Percentiles rank a stretch among this genome's conserved stretches.
Conservation (phyloP, 2,797 vertebrate genomes). For the Mus minutoides region DNA sequence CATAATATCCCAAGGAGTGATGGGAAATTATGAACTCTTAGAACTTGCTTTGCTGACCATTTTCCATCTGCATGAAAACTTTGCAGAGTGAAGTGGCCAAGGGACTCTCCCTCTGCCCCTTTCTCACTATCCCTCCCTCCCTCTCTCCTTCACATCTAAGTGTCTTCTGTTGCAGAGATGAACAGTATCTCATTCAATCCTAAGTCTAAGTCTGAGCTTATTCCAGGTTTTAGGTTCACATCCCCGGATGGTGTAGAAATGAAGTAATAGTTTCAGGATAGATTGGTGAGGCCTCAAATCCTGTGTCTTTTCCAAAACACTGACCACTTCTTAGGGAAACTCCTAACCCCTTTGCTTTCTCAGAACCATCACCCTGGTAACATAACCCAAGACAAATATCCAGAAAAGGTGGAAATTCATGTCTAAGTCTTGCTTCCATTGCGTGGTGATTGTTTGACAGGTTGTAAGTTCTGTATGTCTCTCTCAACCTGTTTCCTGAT, state of each 20-base stretch:
- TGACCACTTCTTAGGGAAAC: neutral
- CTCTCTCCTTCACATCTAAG: neutral
- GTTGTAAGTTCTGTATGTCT: neutral
- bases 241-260: neutral
- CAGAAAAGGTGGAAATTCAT: neutral
- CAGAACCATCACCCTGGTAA: no score
- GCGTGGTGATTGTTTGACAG: neutral
- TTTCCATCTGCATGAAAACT: neutral
- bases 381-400: neutral
- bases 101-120: no score
- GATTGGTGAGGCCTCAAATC: neutral
- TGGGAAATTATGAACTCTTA: constrained; percentile 1
- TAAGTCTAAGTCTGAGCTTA: neutral
- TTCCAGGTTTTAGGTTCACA: neutral
- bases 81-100: neutral
- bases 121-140: no score
- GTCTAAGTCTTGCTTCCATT: neutral
- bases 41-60: neutral
- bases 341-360: neutral
- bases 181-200: neutral
- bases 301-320: neutral
- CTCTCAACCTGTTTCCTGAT: neutral
- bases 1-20: neutral
- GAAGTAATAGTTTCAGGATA: neutral
- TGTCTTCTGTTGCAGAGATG: neutral